Conservation (phyloP, 2,888 invertebrate species). For the Xestia c-nigrum region DNA sequence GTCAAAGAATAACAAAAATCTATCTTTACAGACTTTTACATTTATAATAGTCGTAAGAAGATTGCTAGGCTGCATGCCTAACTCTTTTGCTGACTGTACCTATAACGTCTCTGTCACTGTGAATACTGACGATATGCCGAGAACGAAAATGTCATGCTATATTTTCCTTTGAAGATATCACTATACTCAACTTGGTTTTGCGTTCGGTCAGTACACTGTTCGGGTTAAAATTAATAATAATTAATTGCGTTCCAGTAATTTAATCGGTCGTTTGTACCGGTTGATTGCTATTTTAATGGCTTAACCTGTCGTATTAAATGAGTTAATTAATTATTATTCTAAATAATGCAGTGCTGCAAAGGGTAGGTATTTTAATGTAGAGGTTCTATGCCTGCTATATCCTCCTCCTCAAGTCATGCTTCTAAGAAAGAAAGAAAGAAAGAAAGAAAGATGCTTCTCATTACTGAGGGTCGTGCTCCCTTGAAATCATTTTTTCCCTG, state of each 20-base stretch:
- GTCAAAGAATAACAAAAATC: too few species aligned
- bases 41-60: too few species aligned
- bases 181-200: neutral
- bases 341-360: neutral
- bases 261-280: constrained; percentile 5
- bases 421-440: too few species aligned
- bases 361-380: neutral
- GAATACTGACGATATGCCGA: neutral
- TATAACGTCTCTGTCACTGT: too few species aligned
- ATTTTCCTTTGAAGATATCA: constrained; percentile 1
- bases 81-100: too few species aligned
- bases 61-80: too few species aligned
- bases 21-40: too few species aligned
- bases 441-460: too few species aligned
- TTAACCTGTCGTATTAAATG: too few species aligned
- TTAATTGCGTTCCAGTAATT: constrained; percentile 24
- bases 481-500: too few species aligned
- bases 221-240: neutral
- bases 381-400: constrained; percentile 5
- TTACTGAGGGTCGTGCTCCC: too few species aligned
- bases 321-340: neutral
- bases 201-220: neutral
- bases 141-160: neutral
- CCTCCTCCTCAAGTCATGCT: too few species aligned
- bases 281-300: neutral